Percentiles rank a stretch among this genome's conserved stretches.
Conservation (phyloP, 2,797 vertebrate species). For the Adelosebastes latens region DNA sequence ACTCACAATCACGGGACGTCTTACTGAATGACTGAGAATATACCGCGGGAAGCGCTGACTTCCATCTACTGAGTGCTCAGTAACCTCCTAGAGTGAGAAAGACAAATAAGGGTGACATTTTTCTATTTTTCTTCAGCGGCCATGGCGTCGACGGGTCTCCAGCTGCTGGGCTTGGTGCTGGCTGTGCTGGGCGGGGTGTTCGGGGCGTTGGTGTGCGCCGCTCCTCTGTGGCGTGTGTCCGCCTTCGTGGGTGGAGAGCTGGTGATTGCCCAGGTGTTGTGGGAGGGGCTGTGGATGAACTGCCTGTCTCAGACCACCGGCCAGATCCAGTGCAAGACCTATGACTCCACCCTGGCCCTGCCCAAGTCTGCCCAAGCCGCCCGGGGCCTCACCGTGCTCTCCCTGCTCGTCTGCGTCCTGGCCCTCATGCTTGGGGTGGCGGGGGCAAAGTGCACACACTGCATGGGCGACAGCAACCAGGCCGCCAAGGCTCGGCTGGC, state of each 20-base stretch:
- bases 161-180: constrained; percentile 90
- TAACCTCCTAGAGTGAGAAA: not conserved
- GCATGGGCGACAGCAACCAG: constrained; percentile 69
- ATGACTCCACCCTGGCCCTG: constrained; percentile 90
- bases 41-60: not conserved
- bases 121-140: not conserved
- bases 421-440: constrained; percentile 73
- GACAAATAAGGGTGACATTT: not conserved
- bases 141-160: constrained; percentile 92
- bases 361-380: constrained; percentile 71
- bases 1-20: not conserved
- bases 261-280: constrained; percentile 89
- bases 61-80: not conserved
- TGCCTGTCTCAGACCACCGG: constrained; percentile 91
- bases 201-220: constrained; percentile 76
- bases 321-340: constrained; percentile 94
- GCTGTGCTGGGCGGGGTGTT: constrained; percentile 89
- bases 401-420: constrained; percentile 78
- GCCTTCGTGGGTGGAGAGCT: constrained; percentile 81
- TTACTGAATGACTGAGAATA: constrained; percentile 8
- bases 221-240: constrained; percentile 81
- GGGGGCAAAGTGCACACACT: constrained; percentile 82
- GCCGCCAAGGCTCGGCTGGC: constrained; percentile 71
- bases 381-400: constrained; percentile 73
- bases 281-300: constrained; percentile 97